A percentile compares a stretch with the other conserved stretches of the same genome.
phyloP scores from a whole-genome alignment of 2,797 vertebrate species.

The Oryzias dopingdopingensis region DNA sequence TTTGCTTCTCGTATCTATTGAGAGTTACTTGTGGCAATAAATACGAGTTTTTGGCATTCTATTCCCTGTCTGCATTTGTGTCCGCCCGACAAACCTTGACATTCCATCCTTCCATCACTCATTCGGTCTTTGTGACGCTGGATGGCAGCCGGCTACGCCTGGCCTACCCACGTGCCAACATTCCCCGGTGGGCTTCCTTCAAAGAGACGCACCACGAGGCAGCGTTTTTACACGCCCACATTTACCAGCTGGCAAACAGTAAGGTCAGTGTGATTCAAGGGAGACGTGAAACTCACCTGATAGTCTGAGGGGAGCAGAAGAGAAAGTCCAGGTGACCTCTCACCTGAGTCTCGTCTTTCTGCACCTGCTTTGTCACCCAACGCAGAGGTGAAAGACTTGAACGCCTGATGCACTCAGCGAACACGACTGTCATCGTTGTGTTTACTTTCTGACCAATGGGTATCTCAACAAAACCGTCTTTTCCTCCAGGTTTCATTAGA shows the following conservation, averaged over 20 bases:
- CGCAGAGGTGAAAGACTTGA: conserved; percentile 45
- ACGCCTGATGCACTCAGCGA: conserved; percentile 32
- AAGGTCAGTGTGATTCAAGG: conserved; percentile 69
- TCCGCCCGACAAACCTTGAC: no score
- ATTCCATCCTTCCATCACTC: conserved; percentile 80
- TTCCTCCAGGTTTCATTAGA: conserved; percentile 77
- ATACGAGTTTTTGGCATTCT: no score
- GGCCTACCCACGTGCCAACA: conserved; percentile 77
- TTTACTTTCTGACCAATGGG: no score
- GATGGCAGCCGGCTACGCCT: conserved; percentile 76
- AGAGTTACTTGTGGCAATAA: no score
- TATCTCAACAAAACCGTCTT: neutral
- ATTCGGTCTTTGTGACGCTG: conserved; percentile 80
- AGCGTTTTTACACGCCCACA: conserved; percentile 67
- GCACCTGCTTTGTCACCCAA: conserved; percentile 49
- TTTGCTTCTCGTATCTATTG: no score
- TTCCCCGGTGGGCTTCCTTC: conserved; percentile 77
- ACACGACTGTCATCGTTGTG: conserved; percentile 11
- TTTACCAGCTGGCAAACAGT: conserved; percentile 76
- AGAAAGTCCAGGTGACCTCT: conserved; percentile 38
- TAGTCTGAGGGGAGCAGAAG: conserved; percentile 6
- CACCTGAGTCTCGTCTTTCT: conserved; percentile 43
- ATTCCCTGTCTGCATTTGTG: no score
- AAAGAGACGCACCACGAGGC: conserved; percentile 71
- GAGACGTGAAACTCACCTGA: neutral